Percentiles rank a stretch among this genome's conserved stretches.
These are phyloP conservation scores for Lagorchestes hirsutus DNA, from an alignment of 2,797 vertebrate species.

Conservation along the genomic window DNA sequence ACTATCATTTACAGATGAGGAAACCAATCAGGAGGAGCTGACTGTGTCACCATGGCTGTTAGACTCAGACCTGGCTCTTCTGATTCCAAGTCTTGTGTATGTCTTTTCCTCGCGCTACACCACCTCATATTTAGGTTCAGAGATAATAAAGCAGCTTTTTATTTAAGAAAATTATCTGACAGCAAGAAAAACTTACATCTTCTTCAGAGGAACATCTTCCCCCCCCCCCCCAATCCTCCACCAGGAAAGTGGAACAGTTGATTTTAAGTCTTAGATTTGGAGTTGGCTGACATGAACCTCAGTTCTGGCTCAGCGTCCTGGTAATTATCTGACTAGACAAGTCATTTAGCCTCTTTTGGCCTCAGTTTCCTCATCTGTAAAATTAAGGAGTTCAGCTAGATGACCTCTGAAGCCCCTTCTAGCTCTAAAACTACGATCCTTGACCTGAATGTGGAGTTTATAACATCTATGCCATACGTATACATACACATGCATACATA, in stretches of 20 bases:
- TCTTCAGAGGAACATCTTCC: background rate
- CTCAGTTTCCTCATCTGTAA: conserved; percentile 1
- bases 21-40: background rate
- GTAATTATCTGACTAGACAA: background rate
- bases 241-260: background rate
- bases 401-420: background rate
- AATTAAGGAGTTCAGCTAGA: background rate
- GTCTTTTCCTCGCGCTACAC: background rate
- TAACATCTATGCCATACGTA: background rate
- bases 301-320: background rate
- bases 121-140: background rate
- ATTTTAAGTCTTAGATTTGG: background rate
- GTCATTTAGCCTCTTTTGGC: background rate
- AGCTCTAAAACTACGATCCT: background rate
- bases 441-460: background rate
- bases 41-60: background rate
- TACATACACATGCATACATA: background rate
- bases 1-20: background rate
- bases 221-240: background rate
- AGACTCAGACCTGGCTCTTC: background rate
- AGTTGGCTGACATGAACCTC: background rate
- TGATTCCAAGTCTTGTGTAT: background rate
- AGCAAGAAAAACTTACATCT: background rate
- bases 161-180: background rate
- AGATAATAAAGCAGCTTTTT: background rate